Evolutionary conservation across 2,113 vertebrate genomes (phyloP).

Genomic region (Anguilla japonica): DNA sequence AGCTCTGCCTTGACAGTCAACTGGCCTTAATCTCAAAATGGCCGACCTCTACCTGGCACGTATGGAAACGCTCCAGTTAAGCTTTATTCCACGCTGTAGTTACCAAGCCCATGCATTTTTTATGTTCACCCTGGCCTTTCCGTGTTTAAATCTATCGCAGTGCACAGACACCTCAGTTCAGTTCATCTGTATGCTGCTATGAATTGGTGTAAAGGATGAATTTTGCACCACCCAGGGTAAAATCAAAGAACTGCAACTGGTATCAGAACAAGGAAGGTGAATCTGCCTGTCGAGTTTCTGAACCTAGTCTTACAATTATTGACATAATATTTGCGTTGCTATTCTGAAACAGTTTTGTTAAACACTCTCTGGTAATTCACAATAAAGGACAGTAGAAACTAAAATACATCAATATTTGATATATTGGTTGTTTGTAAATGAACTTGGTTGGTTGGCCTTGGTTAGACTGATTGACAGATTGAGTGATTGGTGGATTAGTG

Average conservation of each 20-base stretch:
- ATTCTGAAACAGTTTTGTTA: not conserved
- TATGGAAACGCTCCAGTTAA: not conserved
- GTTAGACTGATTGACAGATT: not conserved
- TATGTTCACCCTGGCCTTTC: not conserved
- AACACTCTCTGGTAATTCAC: not conserved
- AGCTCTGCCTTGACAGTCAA: conserved; percentile 18
- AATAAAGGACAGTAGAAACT: too few relatives aligned
- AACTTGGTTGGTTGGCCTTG: too few relatives aligned
- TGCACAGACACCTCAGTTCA: not conserved
- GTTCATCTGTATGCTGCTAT: not conserved
- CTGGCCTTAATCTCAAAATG: conserved; percentile 32
- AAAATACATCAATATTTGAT: too few relatives aligned
- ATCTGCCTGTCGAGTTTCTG: too few relatives aligned
- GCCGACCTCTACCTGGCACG: not conserved
- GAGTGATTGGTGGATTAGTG: not conserved
- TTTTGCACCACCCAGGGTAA: not conserved
- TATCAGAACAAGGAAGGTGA: not conserved
- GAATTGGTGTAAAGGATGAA: not conserved
- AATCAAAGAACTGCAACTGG: not conserved
- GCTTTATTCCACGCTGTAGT: not conserved
- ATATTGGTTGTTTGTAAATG: too few relatives aligned
- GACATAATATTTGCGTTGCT: not conserved
- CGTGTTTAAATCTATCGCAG: not conserved
- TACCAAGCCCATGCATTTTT: not conserved
- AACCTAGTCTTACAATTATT: not conserved